A percentile compares a stretch with the other conserved stretches of the same genome.
Evolutionary conservation across 2,888 invertebrate species (phyloP).

Genomic region (Carabus problematicus): DNA sequence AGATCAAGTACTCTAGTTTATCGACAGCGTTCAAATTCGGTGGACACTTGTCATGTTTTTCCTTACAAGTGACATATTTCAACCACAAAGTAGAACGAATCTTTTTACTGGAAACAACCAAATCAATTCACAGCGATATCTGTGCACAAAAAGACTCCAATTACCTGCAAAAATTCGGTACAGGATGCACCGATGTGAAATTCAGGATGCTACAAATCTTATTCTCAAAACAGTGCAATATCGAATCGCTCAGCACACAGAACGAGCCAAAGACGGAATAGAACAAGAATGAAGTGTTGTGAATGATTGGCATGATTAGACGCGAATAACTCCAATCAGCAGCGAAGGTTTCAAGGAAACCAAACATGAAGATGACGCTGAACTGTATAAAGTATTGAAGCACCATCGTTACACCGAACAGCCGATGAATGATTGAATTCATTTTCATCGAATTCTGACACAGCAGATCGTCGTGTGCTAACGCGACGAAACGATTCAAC

Average conservation of each 20-base stretch:
- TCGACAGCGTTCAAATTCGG: conserved; percentile 11
- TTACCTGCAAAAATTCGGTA: conserved; percentile 43
- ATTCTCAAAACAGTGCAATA: conserved; percentile 56
- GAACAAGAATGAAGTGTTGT: conserved; percentile 53
- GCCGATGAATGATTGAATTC: conserved; percentile 48
- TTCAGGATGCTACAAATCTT: conserved; percentile 50
- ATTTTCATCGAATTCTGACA: conserved; percentile 52
- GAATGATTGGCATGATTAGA: conserved; percentile 51
- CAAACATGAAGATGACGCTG: conserved; percentile 48
- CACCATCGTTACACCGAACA: conserved; percentile 46
- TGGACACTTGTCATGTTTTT: conserved; percentile 11
- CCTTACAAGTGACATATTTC: conserved; percentile 14
- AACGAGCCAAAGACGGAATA: conserved; percentile 43
- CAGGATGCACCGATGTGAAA: conserved; percentile 54
- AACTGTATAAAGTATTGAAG: conserved; percentile 48
- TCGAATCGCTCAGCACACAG: conserved; percentile 23
- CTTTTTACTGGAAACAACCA: neutral
- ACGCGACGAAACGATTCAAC: conserved; percentile 49
- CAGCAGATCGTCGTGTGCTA: conserved; percentile 52
- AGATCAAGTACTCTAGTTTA: conserved; percentile 53
- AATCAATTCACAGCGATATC: too few species aligned
- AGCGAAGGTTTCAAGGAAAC: conserved; percentile 49
- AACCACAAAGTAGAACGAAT: conserved; percentile 18
- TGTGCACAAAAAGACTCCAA: too few species aligned
- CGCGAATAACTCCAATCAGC: conserved; percentile 49